Percentiles rank a stretch among this genome's conserved stretches.
Conservation (phyloP, 2,888 invertebrate species). For the Epiblema foenella region DNA sequence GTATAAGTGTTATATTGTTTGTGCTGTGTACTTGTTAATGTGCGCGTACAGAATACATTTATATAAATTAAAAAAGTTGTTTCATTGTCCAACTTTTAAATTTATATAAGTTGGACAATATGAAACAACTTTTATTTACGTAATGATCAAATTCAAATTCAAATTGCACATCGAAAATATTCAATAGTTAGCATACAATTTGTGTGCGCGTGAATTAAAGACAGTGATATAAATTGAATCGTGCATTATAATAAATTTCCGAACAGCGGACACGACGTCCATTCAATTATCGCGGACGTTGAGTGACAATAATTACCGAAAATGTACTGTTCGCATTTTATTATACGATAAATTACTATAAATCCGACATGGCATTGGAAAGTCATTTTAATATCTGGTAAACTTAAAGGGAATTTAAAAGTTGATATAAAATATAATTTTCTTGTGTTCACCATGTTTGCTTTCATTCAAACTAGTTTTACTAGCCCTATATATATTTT, state of each 20-base stretch:
- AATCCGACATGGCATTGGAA: constrained; percentile 12
- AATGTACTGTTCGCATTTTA: constrained; percentile 32
- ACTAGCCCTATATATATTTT: too few relatives aligned
- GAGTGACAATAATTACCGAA: constrained; percentile 36
- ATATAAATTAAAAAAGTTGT: too few relatives aligned
- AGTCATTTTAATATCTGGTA: not conserved
- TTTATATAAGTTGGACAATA: too few relatives aligned
- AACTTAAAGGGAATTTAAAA: not conserved
- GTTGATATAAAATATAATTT: not conserved
- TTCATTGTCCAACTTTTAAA: too few relatives aligned
- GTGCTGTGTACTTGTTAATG: too few relatives aligned
- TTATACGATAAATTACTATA: constrained; percentile 19
- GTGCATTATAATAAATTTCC: constrained; percentile 29
- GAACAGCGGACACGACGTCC: constrained; percentile 20
- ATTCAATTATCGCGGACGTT: constrained; percentile 32
- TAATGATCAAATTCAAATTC: too few relatives aligned
- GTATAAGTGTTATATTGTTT: too few relatives aligned
- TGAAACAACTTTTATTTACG: too few relatives aligned
- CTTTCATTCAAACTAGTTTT: too few relatives aligned
- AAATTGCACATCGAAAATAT: constrained; percentile 15
- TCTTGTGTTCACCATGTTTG: too few relatives aligned
- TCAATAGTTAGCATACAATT: constrained; percentile 12
- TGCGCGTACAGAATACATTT: too few relatives aligned
- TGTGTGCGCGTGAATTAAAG: constrained; percentile 29
- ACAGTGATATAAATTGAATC: constrained; percentile 37